Evolutionary conservation across 2,888 invertebrate genomes (phyloP).

Genomic region (Diplolepis rosae): DNA sequence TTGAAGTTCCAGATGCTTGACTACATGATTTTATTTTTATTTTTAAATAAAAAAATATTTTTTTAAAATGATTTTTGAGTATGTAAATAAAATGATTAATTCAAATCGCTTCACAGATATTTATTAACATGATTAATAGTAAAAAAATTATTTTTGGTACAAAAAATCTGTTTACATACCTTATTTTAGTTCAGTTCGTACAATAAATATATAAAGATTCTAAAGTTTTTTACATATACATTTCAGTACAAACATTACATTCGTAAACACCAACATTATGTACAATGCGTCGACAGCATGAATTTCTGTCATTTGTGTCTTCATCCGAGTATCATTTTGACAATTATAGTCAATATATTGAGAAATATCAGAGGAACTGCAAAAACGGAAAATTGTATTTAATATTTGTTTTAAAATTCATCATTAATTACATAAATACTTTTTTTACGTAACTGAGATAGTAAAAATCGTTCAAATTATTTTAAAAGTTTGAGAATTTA

Average conservation of each 20-base stretch:
- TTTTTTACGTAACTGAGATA: no score
- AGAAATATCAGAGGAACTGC: slow-evolving; percentile 96
- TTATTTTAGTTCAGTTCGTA: not conserved
- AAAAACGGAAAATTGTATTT: slow-evolving; percentile 65
- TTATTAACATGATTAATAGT: no score
- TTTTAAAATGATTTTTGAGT: not conserved
- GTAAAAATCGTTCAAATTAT: no score
- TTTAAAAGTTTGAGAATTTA: no score
- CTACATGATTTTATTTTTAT: not conserved
- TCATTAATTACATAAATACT: no score
- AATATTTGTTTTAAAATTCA: slow-evolving; percentile 25
- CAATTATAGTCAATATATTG: slow-evolving; percentile 88
- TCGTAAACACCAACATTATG: not conserved
- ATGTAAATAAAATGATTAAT: no score
- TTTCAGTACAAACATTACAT: not conserved
- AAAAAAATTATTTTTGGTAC: no score
- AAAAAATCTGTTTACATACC: slow-evolving; percentile 8
- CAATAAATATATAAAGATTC: slow-evolving; percentile 27
- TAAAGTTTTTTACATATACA: not conserved
- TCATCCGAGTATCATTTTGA: slow-evolving; percentile 92
- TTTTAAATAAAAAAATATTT: not conserved
- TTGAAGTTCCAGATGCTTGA: not conserved
- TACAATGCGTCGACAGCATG: slow-evolving; percentile 1
- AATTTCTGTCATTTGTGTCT: not conserved
- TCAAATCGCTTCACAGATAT: no score